Percentiles rank a stretch among this genome's conserved stretches.
Evolutionary conservation across 2,113 vertebrate species (phyloP).

Genomic region (Tonatia bakeri): DNA sequence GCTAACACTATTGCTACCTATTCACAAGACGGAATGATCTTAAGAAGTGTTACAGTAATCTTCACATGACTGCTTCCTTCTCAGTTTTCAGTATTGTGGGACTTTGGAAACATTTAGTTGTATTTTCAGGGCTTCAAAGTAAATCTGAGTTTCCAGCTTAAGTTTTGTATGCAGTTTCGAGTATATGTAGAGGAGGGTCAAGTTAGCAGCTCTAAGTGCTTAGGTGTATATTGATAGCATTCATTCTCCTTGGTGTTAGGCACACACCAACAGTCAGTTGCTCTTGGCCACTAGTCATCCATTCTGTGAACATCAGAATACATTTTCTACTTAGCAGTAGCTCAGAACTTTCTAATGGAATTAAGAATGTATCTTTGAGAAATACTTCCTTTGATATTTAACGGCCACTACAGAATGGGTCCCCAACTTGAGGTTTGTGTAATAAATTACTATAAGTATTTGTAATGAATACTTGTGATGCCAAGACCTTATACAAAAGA

Average conservation of each 20-base stretch:
- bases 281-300: background rate
- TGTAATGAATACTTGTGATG: background rate
- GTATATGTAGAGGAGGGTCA: background rate
- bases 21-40: background rate
- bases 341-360: background rate
- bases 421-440: background rate
- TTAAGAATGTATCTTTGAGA: background rate
- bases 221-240: background rate
- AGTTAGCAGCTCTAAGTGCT: background rate
- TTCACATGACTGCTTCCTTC: background rate
- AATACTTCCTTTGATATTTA: background rate
- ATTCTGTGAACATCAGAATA: background rate
- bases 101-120: background rate
- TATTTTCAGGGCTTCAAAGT: background rate
- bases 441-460: background rate
- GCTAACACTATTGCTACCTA: background rate
- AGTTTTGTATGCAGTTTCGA: background rate
- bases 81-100: background rate
- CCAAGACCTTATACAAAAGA: background rate
- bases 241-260: background rate
- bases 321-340: background rate
- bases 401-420: background rate
- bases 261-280: background rate
- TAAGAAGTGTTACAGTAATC: background rate
- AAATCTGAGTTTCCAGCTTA: background rate